Base-by-base conservation (phyloP, 2,888 invertebrate genomes). In the Bellardia pandia region DNA sequence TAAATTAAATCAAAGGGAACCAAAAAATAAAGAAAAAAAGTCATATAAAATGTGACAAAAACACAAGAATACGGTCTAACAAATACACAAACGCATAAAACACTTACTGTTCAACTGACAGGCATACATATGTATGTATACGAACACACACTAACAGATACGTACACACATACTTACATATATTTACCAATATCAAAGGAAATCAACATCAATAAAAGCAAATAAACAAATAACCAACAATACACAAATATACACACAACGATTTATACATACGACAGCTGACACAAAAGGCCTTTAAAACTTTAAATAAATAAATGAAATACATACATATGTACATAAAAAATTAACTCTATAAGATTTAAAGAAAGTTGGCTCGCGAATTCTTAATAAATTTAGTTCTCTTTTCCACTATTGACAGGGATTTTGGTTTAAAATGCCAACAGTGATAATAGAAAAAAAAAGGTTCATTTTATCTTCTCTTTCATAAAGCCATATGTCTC, bases 41-140 rank as follows among this genome's bases (percentile, higher is more conserved):
- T 69, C 69, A 23, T 71, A 48, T 77, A 58, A 86, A 84, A 84
- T 84, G 83, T 80, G 80, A 85, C 81, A 80, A 83, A 83, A 84
- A 75, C 82, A 80, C 71, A 80, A 86, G 69, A 69, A 62, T 4
- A 51, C 68, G 33, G 66, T 42, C 74, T 58, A 68, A 78, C 30
- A 40, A 56, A 74, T 48, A 60, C 14, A 51, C 56, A 42, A 16
- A 42, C 23, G 42, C 45, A 68, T 8, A 11, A 14, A 33, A 64
- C n/a, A 56, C 13, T 64, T 37, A 33, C 33, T 62, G 5, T 45
- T 45, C 37, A 40, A 64, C 7, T 14, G 5, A 11, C 60, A 40
- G 1, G 23, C 56, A 8, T 30, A 45, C 14, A 45, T 58, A 42
- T 23, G 23, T 23, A 23, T 23, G 23, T 23, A 23, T 40, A 42